Evolutionary conservation across 92 coral and sea anemone genomes (phyloP), one percentile per base, ranked within the genome.

Genomic region (Pocillopora meandrina): DNA sequence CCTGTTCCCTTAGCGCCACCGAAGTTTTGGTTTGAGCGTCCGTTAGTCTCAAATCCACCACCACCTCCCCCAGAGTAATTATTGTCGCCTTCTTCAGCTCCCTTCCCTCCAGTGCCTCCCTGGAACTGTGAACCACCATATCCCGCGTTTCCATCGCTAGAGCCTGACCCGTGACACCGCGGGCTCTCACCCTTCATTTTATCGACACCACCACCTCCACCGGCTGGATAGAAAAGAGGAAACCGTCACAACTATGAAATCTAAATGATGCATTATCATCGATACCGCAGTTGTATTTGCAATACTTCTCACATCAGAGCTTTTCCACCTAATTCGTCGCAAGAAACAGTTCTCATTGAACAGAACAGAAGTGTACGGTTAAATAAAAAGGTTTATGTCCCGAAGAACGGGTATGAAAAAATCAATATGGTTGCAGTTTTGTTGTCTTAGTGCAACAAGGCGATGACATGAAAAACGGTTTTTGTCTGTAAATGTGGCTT

Each of bases 11-110:
- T 84, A 0, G 92, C 55, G 42, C 98, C 98, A 56, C 98, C 98
- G 65, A 93, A 93, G 85, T 94, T 94, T 82, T 83, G 91, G 74
- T 94, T 94, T 82, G 73, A 88, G 12, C 95, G 92, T 1, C 95
- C 98, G 42, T 92, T 92, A 59, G 90, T 86, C 78, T 92, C 90
- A 17, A 92, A 91, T 31, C 95, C 98, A 19, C 90, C 98, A 58
- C 95, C 98, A 65, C 95, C 98, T 72, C 95, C 98, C 69, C 98
- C 98, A 67, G 95, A 92, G 96, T 94, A 92, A 36, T 94, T 94
- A 77, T 86, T 92, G 88, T 94, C 98, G 12, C 98, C 98, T 61
- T 94, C 98, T 47, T 90, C 95, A 12, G 95, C 98, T 19, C 98
- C 98, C 56, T 86, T 90, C n/a, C 98, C 98, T 21, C 89, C 87